Percentiles rank a stretch among this genome's conserved stretches.
phyloP scores from a whole-genome alignment of 1,140 invertebrate species.

The Lysiphlebus fabarum region DNA sequence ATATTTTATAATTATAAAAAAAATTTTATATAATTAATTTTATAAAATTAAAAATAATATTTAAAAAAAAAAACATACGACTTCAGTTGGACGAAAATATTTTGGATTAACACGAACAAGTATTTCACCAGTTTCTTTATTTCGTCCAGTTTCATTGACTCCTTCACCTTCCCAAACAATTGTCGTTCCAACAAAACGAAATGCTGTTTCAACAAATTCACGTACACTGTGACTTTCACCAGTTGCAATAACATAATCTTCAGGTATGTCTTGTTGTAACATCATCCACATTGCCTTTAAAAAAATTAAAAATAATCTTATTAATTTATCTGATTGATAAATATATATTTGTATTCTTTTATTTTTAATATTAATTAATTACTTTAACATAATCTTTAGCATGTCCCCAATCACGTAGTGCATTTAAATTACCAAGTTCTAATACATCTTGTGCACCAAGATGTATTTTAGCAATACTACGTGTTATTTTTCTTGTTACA shows the following conservation, averaged over 20 bases:
- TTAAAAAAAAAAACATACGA: conserved; percentile 65
- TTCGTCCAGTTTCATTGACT: conserved; percentile 81
- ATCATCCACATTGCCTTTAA: conserved; percentile 98
- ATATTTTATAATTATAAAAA: conserved; percentile 3
- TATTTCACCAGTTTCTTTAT: conserved; percentile 75
- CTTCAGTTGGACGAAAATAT: conserved; percentile 97
- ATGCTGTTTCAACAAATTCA: conserved; percentile 94
- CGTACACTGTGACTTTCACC: conserved; percentile 92
- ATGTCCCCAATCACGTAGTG: conserved; percentile 98
- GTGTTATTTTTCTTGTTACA: conserved; percentile 97
- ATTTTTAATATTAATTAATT: conserved; percentile 30
- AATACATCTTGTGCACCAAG: conserved; percentile 82
- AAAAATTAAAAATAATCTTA: conserved; percentile 22
- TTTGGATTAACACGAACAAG: conserved; percentile 90
- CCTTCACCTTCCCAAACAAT: conserved; percentile 87
- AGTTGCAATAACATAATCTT: conserved; percentile 97
- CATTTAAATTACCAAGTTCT: conserved; percentile 94
- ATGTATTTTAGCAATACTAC: conserved; percentile 94
- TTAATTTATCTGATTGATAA: background rate
- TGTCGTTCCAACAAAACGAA: conserved; percentile 70
- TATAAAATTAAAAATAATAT: conserved; percentile 16
- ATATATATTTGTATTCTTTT: conserved; percentile 5
- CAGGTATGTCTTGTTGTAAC: conserved; percentile 89
- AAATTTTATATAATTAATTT: background rate
- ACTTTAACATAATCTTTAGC: conserved; percentile 98